phyloP scores from a whole-genome alignment of 2,888 invertebrate genomes.

The Caradrina clavipalpis region DNA sequence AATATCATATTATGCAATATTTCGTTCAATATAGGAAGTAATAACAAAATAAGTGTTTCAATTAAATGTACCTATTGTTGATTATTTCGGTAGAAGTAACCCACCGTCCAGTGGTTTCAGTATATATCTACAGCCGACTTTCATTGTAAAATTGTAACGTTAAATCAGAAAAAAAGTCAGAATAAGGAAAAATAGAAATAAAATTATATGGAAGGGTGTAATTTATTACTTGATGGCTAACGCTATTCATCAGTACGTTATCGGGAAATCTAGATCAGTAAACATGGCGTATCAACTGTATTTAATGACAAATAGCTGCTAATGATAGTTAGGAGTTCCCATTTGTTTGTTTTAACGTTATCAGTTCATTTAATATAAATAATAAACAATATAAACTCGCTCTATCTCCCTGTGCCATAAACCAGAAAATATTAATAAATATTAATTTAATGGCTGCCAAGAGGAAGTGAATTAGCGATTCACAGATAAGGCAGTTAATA shows the following conservation, averaged over 20 bases:
- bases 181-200: too few species aligned
- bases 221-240: slow-evolving; percentile 5
- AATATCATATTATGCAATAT: too few species aligned
- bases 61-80: too few species aligned
- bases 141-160: too few species aligned
- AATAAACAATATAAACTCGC: too few species aligned
- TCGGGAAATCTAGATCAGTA: slow-evolving; percentile 29
- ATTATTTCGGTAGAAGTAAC: too few species aligned
- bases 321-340: slow-evolving; percentile 16
- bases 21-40: too few species aligned
- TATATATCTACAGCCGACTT: too few species aligned
- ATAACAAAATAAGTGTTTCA: too few species aligned
- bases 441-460: neutral
- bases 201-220: neutral
- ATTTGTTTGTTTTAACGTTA: neutral
- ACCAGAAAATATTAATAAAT: too few species aligned
- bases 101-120: too few species aligned
- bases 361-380: neutral
- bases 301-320: neutral
- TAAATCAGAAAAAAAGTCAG: neutral
- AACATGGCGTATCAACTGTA: slow-evolving; percentile 14
- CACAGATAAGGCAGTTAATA: neutral
- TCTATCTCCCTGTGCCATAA: too few species aligned
- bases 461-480: neutral
- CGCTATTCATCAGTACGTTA: slow-evolving; percentile 11